Evolutionary conservation across 2,888 invertebrate species (phyloP).

Genomic region (Hemistola chrysoprasaria): DNA sequence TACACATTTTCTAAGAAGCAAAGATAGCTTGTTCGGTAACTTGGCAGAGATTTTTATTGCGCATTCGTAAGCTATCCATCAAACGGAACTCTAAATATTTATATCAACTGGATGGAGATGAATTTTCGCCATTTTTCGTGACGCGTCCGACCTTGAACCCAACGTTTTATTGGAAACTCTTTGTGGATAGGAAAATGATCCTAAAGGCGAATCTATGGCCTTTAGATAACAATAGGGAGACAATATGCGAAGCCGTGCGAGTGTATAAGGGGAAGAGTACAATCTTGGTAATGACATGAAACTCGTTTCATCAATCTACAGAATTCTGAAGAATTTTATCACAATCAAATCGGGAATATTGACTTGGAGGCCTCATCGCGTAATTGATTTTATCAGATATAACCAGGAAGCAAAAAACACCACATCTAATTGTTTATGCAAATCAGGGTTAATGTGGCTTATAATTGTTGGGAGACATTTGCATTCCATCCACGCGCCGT

Average conservation of each 20-base stretch:
- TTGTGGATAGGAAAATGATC: slow-evolving; percentile 9
- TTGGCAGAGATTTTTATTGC: slow-evolving; percentile 26
- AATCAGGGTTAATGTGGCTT: slow-evolving; percentile 7
- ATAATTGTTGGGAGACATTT: slow-evolving; percentile 6
- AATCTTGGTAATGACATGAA: neutral
- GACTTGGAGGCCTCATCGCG: no score
- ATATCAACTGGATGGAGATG: slow-evolving; percentile 38
- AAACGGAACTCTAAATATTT: slow-evolving; percentile 24
- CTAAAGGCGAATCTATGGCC: slow-evolving; percentile 11
- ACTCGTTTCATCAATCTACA: no score
- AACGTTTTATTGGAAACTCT: slow-evolving; percentile 42
- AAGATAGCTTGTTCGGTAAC: slow-evolving; percentile 17
- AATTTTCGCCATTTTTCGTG: slow-evolving; percentile 24
- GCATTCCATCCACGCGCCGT: slow-evolving; percentile 19
- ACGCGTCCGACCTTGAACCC: slow-evolving; percentile 54
- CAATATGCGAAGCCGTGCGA: slow-evolving; percentile 6
- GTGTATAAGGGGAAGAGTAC: slow-evolving; percentile 1
- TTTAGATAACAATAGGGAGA: slow-evolving; percentile 15
- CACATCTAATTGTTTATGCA: neutral
- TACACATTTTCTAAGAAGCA: slow-evolving; percentile 20
- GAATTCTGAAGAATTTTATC: no score
- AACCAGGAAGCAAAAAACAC: no score
- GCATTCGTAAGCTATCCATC: slow-evolving; percentile 15
- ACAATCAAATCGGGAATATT: no score
- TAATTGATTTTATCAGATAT: no score